Conservation (phyloP, 1,140 invertebrate species). For the Bombus terrestris region DNA sequence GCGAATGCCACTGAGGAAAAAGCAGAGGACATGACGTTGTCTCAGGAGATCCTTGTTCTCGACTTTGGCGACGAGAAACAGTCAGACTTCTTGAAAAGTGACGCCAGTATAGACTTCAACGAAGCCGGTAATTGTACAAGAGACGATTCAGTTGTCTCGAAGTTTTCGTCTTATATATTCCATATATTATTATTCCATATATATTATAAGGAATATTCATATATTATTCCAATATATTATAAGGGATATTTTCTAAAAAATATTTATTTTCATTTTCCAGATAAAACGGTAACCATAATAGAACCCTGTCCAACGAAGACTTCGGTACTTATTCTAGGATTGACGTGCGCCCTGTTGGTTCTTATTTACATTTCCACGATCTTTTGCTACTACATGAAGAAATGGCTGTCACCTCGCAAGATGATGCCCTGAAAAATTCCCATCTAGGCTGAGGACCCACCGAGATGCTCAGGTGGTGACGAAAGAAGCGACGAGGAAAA, state of each 20-base stretch:
- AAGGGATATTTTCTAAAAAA: background rate
- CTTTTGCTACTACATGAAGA: conserved; percentile 95
- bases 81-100: conserved; percentile 89
- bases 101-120: conserved; percentile 89
- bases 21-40: conserved; percentile 95
- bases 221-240: background rate
- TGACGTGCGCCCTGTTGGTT: conserved; percentile 94
- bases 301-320: conserved; percentile 95
- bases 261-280: conserved; percentile 82
- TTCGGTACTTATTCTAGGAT: conserved; percentile 93
- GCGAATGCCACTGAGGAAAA: conserved; percentile 85
- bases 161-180: background rate
- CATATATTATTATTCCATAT: no score
- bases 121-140: conserved; percentile 74
- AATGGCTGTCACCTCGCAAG: conserved; percentile 92
- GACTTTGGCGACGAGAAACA: conserved; percentile 95
- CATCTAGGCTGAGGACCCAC: background rate
- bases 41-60: conserved; percentile 95
- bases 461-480: background rate
- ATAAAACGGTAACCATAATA: conserved; percentile 93
- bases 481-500: background rate
- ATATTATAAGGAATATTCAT: background rate
- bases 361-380: conserved; percentile 95
- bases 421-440: conserved; percentile 86
- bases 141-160: no score